Base-by-base conservation (phyloP, 2,888 invertebrate species). In the Capitulum mitella region DNA sequence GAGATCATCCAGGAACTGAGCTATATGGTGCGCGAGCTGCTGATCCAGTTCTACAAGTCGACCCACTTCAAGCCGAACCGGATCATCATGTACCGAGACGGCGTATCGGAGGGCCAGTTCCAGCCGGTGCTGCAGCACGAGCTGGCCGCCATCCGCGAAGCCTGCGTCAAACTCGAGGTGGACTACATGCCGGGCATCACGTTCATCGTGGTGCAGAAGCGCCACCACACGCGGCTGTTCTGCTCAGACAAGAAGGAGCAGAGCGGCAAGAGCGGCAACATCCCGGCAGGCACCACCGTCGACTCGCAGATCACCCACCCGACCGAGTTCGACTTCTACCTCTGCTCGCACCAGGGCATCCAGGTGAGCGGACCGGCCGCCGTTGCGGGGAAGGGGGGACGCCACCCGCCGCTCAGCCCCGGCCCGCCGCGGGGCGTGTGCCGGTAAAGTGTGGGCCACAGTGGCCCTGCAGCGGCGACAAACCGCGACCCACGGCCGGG, bases 261-360 rank as follows among this genome's bases (percentile, higher is more conserved):
- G 87, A 96, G 95, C 79, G 99, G 99, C 79, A 97, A 97, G 86
- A 97, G 97, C 81, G 98, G 98, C 81, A 99, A 99, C 89, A 99
- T 99, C 85, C 99, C 99, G 58, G 98, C 99, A 40, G 99, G 99
- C 79, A 99, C 99, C 79, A 99, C 99, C 0, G 99, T 99, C 77
- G 99, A 99, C 88, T 95, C 98, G 81, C 98, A 98, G 83, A 99
- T 99, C 86, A 99, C 99, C 77, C 99, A 99, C 88, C 99, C 99
- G 77, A 99, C 98, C 8, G 99, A 99, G 88, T 99, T 99, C 87
- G 99, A 99, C 88, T 99, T 99, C 88, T 99, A 99, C 87, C 90
- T 99, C 80, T 99, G 99, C 90, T 97, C 95, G 87, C 96, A 97
- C 86, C 95, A 96, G 87, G 96, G 96, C 83, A 96, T 96, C 83